Evolutionary conservation across 2,797 vertebrate species (phyloP), one percentile per base, ranked within the genome.

Genomic region (Falco columbarius): DNA sequence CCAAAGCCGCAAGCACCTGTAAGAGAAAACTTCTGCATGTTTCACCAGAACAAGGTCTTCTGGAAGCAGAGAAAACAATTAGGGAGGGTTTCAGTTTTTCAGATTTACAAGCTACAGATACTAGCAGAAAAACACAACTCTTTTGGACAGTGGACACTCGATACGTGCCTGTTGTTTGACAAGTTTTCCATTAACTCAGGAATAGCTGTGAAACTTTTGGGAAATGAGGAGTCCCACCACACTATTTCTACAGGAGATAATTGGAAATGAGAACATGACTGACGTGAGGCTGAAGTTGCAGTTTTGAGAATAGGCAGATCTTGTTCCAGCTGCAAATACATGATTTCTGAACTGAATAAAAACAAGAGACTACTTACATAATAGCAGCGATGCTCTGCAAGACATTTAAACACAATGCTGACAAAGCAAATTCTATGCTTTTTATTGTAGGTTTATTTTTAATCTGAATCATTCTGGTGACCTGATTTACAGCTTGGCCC

Each of bases 361-460:
- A 96, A 89, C 61, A 92, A 63, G 86, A 87, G 59, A 93, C 71
- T 74, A 63, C 40, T 94, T 61, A 75, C 87, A 90, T 95, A 96
- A 93, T 49, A 92, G 77, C 84, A 89, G 61, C 23, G 59, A 94
- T 61, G 46, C 88, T 95, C 95, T 70, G 90, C 90, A 84, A 68
- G 77, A 46, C 84, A 92, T 87, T 93, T 42, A 84, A 73, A 22
- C 4, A 92, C 71, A 89, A 93, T 9, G 92, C 92, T 94, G 95
- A 96, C 77, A 93, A 82, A 47, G 81, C 1, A 7, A 75, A 92
- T 94, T 94, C 92, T 86, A 93, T 79, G 76, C 23, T 90, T 95
- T 90, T 86, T 81, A 86, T 55, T 94, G 34, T 51, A 95, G 38
- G 20, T 89, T 94, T 95, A 88, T 94, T 96, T 94, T 90, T 81